Base-by-base conservation (phyloP, 2,888 invertebrate species). In the Ommatoiulus sabulosus region DNA sequence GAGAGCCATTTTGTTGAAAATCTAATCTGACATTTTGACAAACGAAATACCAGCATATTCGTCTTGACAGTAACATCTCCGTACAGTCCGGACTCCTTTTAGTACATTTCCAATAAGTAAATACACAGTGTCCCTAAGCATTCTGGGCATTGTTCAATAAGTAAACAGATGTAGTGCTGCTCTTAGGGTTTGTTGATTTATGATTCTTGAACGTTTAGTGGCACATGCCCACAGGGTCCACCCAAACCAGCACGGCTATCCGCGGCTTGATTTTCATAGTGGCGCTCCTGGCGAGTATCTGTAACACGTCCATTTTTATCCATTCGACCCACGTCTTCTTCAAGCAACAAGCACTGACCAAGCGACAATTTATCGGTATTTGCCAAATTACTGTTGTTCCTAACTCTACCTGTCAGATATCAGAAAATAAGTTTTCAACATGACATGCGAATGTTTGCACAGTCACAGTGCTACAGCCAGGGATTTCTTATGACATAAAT, bases 281-380 rank as follows among this genome's bases (percentile, higher is more conserved):
- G 63, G 63, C 17, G n/a, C 63, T 63, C n/a, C 20, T 63, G n/a
- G 63, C 63, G 63, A 63, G 63, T n/a, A n/a, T 63, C n/a, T 63
- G 63, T 63, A 63, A 63, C n/a, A 63, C n/a, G 6, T 63, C 63
- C 3, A 63, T 63, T 63, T 63, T 63, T n/a, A 63, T 63, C 63
- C 63, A 63, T 63, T 63, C 63, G n/a, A 63, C n/a, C 63, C 17
- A 17, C 63, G 5, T 63, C 63, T 63, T 63, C 17, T 63, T 63
- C 63, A 63, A 63, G 63, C 63, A 63, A 6, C 63, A 63, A 63
- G n/a, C 63, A 7, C 6, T 63, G 63, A 63, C 63, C n/a, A 63
- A 63, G 63, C n/a, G 63, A n/a, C 15, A 63, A 20, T 63, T 63
- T 4, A 17, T 63, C n/a, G 63, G 63, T 63, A 63, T n/a, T n/a